Conservation (phyloP, 2,113 vertebrate species). For the Pongo abelii region DNA sequence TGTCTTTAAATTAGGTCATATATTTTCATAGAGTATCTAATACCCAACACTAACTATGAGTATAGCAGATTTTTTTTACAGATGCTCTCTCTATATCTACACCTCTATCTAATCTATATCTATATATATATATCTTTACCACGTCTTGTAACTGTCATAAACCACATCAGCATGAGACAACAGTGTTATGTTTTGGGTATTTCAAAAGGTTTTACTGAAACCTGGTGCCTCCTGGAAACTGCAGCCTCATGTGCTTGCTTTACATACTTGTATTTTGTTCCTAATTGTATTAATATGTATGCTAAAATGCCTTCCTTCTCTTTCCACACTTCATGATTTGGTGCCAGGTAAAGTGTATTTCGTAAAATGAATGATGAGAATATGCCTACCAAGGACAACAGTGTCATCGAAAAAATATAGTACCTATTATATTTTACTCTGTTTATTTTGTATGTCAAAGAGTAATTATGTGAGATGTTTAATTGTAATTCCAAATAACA, state of each 20-base stretch:
- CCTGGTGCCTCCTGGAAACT: not conserved
- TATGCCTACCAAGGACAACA: not conserved
- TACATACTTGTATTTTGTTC: not conserved
- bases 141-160: not conserved
- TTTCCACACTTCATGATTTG: not conserved
- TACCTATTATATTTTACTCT: not conserved
- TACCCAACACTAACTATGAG: not conserved
- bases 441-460: slow-evolving; percentile 14
- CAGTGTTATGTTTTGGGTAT: not conserved
- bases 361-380: not conserved
- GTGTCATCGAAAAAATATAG: not conserved
- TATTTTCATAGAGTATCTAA: not conserved
- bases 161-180: not conserved
- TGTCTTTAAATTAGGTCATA: not conserved
- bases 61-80: not conserved
- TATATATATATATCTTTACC: not conserved
- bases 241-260: not conserved
- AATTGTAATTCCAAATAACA: slow-evolving; percentile 41
- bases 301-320: not conserved
- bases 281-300: not conserved
- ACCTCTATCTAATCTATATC: no score
- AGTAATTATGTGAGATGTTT: slow-evolving; percentile 30
- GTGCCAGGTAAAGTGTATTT: slow-evolving; percentile 38
- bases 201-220: not conserved
- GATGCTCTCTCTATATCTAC: no score